A percentile compares a stretch with the other conserved stretches of the same genome.
phyloP scores from a whole-genome alignment of 2,888 invertebrate genomes.

The Gari tellinella region DNA sequence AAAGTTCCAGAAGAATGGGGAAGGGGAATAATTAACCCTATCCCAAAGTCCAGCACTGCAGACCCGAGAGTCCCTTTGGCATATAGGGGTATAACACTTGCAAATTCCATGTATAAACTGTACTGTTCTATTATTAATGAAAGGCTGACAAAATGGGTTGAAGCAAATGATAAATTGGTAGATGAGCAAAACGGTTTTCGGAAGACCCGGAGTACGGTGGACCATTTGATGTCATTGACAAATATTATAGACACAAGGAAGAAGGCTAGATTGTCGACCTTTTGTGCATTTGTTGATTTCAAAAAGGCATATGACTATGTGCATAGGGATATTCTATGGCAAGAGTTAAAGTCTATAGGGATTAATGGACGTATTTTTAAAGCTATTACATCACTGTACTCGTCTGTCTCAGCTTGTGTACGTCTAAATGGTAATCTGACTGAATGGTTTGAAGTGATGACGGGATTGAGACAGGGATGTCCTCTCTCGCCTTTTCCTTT shows the following conservation, averaged over 20 bases:
- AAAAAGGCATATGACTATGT: slow-evolving; percentile 3
- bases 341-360: too few relatives aligned
- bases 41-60: not conserved
- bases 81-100: slow-evolving; percentile 8
- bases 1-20: not conserved
- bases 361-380: too few relatives aligned
- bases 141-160: not conserved
- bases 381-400: too few relatives aligned
- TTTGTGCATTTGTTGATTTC: slow-evolving; percentile 7
- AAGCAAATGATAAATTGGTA: not conserved
- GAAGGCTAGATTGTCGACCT: not conserved
- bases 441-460: too few relatives aligned
- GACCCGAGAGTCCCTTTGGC: not conserved
- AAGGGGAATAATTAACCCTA: not conserved
- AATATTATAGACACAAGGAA: not conserved
- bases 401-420: too few relatives aligned
- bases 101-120: slow-evolving; percentile 1
- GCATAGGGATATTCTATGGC: not conserved
- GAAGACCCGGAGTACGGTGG: not conserved
- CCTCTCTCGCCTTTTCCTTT: too few relatives aligned
- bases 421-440: too few relatives aligned
- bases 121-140: slow-evolving; percentile 3
- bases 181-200: slow-evolving; percentile 10
- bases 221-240: not conserved
- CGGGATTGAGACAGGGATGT: too few relatives aligned